A percentile compares a stretch with the other conserved stretches of the same genome.
These are phyloP conservation scores for Galeopterus variegatus DNA, from an alignment of 2,113 vertebrate genomes.

Conservation along the genomic window DNA sequence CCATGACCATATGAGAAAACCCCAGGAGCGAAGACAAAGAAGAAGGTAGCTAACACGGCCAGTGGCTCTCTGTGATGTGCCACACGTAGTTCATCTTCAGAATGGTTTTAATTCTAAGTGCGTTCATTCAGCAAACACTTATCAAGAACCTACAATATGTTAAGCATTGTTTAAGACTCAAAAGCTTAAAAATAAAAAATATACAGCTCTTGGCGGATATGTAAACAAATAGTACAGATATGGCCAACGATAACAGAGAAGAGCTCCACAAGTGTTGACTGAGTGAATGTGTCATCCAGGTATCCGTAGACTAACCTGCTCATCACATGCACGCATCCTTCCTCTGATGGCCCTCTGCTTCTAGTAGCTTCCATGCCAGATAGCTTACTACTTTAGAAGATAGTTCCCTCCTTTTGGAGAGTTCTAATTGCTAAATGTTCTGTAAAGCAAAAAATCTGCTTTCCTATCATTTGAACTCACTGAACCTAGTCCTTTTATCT, in stretches of 20 bases:
- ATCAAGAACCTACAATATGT: not conserved
- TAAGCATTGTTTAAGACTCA: not conserved
- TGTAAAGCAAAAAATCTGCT: slow-evolving; percentile 5
- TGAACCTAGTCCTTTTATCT: slow-evolving; percentile 8
- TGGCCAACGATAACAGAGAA: not conserved
- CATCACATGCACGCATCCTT: not conserved
- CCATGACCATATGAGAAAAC: not conserved
- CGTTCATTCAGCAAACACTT: not conserved
- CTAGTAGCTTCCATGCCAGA: not conserved
- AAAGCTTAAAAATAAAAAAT: slow-evolving; percentile 12
- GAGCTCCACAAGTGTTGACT: not conserved
- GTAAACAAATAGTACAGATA: slow-evolving; percentile 18
- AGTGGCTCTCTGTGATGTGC: not conserved
- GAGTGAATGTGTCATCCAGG: not conserved
- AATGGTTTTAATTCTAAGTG: no score
- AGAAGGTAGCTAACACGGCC: not conserved
- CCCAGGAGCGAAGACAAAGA: not conserved
- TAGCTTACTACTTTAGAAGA: not conserved
- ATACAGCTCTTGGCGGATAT: not conserved
- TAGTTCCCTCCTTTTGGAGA: not conserved
- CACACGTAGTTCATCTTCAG: not conserved
- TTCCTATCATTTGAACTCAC: slow-evolving; percentile 40
- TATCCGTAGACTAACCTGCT: not conserved
- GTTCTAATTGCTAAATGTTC: slow-evolving; percentile 11
- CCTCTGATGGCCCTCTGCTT: not conserved